Evolutionary conservation across 2,888 invertebrate genomes (phyloP).

Genomic region (Drosophila villosipedis): DNA sequence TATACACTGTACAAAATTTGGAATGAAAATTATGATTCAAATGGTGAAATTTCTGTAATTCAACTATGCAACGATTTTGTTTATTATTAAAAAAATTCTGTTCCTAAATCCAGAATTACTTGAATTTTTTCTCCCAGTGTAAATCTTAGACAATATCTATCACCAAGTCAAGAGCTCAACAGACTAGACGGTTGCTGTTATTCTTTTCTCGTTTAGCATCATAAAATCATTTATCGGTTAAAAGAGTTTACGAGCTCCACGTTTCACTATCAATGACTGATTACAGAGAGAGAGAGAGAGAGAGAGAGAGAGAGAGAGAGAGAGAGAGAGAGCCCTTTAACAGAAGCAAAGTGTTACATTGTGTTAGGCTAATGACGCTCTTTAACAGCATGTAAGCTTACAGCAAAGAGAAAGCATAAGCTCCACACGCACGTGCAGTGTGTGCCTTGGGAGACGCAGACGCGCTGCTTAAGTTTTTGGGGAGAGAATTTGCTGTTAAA

Average conservation of each 20-base stretch:
- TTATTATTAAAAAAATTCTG: background rate
- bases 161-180: conserved; percentile 34
- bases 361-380: conserved; percentile 29
- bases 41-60: background rate
- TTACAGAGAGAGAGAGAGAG: conserved; percentile 25
- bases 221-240: conserved; percentile 48
- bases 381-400: conserved; percentile 44
- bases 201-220: conserved; percentile 17
- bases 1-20: conserved; percentile 23
- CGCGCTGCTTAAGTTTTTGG: conserved; percentile 25
- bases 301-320: conserved; percentile 9
- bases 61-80: background rate
- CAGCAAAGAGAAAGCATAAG: conserved; percentile 47
- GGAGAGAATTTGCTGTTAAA: conserved; percentile 47
- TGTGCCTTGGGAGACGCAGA: conserved; percentile 16
- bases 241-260: conserved; percentile 14
- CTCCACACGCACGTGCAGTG: conserved; percentile 65
- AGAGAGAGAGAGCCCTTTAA: conserved; percentile 17
- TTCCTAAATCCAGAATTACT: background rate
- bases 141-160: conserved; percentile 43
- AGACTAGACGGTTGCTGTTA: conserved; percentile 5
- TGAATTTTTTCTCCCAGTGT: conserved; percentile 11
- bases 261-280: conserved; percentile 45
- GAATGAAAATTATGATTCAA: background rate
- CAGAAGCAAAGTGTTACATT: conserved; percentile 49